A percentile compares a stretch with the other conserved stretches of the same genome.
Evolutionary conservation across 1,140 invertebrate genomes (phyloP).

Genomic region (Octopus bimaculoides): DNA sequence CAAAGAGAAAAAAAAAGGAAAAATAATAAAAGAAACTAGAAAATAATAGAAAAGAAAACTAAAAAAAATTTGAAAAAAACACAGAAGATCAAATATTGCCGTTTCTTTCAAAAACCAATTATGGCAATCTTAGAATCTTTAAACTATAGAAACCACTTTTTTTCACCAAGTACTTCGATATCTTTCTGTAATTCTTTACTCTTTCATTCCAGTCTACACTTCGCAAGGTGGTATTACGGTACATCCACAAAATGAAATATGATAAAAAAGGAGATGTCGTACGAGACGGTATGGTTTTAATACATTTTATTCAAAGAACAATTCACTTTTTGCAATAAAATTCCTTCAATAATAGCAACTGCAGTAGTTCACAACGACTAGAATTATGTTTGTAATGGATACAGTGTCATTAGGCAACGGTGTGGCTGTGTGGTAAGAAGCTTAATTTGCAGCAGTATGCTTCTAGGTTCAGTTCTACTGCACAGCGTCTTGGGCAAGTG

Average conservation of each 20-base stretch:
- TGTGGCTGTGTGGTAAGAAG: neutral
- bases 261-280: slow-evolving; percentile 35
- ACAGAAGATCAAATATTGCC: too few relatives aligned
- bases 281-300: slow-evolving; percentile 26
- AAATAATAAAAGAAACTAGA: too few relatives aligned
- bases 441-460: neutral
- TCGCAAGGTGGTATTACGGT: slow-evolving; percentile 34
- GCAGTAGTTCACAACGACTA: neutral
- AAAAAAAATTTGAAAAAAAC: too few relatives aligned
- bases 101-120: too few relatives aligned
- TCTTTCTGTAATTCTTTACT: neutral
- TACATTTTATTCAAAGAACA: neutral
- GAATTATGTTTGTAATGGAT: neutral
- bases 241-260: slow-evolving; percentile 41
- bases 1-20: too few relatives aligned
- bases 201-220: slow-evolving; percentile 31
- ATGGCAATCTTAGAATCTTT: too few relatives aligned
- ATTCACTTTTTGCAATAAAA: neutral
- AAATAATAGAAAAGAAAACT: too few relatives aligned
- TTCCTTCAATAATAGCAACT: neutral
- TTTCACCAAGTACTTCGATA: too few relatives aligned
- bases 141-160: too few relatives aligned
- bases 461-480: neutral
- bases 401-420: neutral
- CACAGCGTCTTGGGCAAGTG: neutral